Base-by-base conservation (phyloP, 1,140 invertebrate species). In the Apis cerana region DNA sequence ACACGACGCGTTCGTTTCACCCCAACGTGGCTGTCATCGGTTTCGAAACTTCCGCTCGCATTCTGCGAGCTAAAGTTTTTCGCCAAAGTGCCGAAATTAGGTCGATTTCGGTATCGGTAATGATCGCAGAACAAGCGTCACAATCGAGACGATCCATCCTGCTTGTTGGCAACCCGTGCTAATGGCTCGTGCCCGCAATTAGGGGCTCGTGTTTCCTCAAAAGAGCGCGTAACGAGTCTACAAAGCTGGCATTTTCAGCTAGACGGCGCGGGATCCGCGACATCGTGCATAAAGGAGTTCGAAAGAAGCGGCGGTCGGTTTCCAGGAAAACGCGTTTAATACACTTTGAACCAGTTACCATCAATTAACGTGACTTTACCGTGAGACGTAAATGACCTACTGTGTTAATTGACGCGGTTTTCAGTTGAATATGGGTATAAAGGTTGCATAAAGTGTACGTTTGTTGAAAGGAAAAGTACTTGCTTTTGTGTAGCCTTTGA, bases 131-230 rank as follows among this genome's bases (percentile, higher is more conserved):
- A 68, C 23, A 69, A 76, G 64, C 54, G 21, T 17, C 48, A 54
- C 69, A 72, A 74, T 74, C 21, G 11, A 17, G 50, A 27, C 69
- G 78, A 74, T 80, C 23, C 58, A 54, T 81, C 23, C 33, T 50
- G 61, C 54, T 13, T 7, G 61, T 54, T 54, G 33, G n/a, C 27
- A 64, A 62, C 50, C 23, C 54, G 33, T 72, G 72, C 74, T 82
- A 82, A 82, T 82, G 74, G 71, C 54, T 64, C 48, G 19, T 76
- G 74, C 64, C n/a, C 27, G 80, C 80, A 82, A 82, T 82, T 82
- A 82, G 74, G 19, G 48, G 23, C 9, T n/a, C 33, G 21, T 43
- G 74, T 68, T 68, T 69, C 72, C 64, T 82, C 64, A 67, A 82
- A 82, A 68, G 72, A 56, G 33, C 50, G 48, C 21, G 23, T 76